Evolutionary conservation across 2,113 vertebrate genomes (phyloP), one percentile per base, ranked within the genome.

Genomic region (Sprattus sprattus): DNA sequence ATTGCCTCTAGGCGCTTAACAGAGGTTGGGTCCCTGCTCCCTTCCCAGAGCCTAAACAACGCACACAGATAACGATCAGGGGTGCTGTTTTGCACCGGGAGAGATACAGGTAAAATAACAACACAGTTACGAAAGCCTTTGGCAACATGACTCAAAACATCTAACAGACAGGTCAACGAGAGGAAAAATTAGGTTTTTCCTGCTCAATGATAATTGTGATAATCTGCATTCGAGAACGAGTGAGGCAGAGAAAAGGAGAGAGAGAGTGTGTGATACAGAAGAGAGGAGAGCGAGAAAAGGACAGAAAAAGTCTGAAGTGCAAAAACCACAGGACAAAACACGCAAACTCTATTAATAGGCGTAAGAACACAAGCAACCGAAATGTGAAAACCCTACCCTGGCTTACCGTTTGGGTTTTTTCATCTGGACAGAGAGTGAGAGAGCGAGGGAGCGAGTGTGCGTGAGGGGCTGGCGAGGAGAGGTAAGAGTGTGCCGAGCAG

Each of bases 371-470:
- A 60, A 60, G 18, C 18, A 4, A 60, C 54, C 54, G 6, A 2
- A 22, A 60, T 60, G 54, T 20, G 46, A 22, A 87, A 78, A 60
- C 54, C 32, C 16, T 75, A n/a, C 45, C 83, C 20, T 20, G n/a
- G 50, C 85, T 88, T 84, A 92, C 88, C 87, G 39, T 0, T n/a
- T 83, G 16, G 3, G 25, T 22, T 39, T 87, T 90, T 89, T 91
- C 88, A 89, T 90, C 75, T 22, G 45, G 57, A 87, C 46, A 52
- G 22, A 45, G 2, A 22, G 54, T 22, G 0, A 4, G 6, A 60
- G 54, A 1, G 54, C 18, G 22, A 1, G 47, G 1, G 47, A 11
- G 47, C 9, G 54, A 6, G 18, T 39, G 39, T 39, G 39, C 39
- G 39, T 39, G 18, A 16, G 54, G 18, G 18, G 18, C 18, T 52